phyloP scores from a whole-genome alignment of 2,113 vertebrate genomes.

The Pteronura brasiliensis region DNA sequence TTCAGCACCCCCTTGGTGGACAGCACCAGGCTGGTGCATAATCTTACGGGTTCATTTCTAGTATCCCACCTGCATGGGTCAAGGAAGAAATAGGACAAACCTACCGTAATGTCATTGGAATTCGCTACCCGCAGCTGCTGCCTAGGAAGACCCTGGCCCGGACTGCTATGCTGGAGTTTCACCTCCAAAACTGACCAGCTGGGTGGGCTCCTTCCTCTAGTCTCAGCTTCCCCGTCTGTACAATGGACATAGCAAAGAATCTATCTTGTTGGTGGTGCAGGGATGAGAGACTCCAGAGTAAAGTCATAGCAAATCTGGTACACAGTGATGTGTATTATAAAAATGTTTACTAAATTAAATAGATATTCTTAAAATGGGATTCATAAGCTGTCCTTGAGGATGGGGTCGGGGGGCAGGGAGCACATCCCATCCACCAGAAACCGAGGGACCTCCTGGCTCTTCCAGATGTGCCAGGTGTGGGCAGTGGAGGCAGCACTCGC shows the following conservation, averaged over 20 bases:
- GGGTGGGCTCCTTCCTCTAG: accelerated
- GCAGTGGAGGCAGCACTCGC: accelerated
- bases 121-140: not conserved
- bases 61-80: accelerated
- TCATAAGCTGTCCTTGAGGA: not conserved
- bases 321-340: accelerated
- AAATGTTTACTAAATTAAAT: not conserved
- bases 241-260: not conserved
- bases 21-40: not conserved
- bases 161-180: not conserved
- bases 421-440: not conserved
- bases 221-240: not conserved
- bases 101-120: accelerated
- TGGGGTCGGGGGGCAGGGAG: too few species aligned
- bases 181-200: not conserved
- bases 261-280: not conserved
- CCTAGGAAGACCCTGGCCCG: not conserved
- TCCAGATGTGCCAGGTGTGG: not conserved
- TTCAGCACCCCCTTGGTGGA: not conserved
- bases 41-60: accelerated
- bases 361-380: not conserved
- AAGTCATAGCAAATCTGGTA: not conserved
- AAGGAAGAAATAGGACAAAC: not conserved
- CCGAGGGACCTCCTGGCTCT: not conserved
- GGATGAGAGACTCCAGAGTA: not conserved